phyloP scores from a whole-genome alignment of 2,113 vertebrate species.

The Melospiza georgiana region DNA sequence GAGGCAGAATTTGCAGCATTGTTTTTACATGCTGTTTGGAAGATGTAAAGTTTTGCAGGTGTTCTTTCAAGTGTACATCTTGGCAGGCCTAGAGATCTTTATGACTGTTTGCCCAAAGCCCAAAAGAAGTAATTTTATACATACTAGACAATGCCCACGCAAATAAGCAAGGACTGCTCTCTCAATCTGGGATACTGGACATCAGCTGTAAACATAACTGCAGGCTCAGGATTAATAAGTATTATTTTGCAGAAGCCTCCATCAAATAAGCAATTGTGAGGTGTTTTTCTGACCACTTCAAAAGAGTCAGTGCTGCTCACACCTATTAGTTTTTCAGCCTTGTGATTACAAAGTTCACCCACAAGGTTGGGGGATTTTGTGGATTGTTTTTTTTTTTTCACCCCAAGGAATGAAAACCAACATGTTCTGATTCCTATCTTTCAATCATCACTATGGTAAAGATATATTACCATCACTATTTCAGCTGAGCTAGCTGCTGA shows the following conservation, averaged over 20 bases:
- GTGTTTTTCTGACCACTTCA: neutral
- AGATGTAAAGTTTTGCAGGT: neutral
- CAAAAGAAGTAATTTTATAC: neutral
- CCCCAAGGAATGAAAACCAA: neutral
- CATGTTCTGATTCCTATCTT: neutral
- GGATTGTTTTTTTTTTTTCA: neutral
- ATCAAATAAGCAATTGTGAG: neutral
- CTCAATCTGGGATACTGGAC: neutral
- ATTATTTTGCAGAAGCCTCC: neutral
- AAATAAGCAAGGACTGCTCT: neutral
- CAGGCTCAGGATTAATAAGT: neutral
- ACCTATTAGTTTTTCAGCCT: neutral
- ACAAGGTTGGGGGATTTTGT: neutral
- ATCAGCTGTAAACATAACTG: neutral
- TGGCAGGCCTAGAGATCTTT: neutral
- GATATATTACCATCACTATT: neutral
- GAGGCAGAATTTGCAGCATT: neutral
- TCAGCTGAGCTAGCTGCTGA: slow-evolving; percentile 34
- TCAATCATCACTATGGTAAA: neutral
- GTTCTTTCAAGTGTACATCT: neutral
- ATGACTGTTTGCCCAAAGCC: neutral
- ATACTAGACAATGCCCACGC: neutral
- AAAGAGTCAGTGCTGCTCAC: neutral
- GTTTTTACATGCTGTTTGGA: neutral
- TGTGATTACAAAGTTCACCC: neutral